phyloP scores from a whole-genome alignment of 1,140 invertebrate species.

The Neodiprion pinetum region DNA sequence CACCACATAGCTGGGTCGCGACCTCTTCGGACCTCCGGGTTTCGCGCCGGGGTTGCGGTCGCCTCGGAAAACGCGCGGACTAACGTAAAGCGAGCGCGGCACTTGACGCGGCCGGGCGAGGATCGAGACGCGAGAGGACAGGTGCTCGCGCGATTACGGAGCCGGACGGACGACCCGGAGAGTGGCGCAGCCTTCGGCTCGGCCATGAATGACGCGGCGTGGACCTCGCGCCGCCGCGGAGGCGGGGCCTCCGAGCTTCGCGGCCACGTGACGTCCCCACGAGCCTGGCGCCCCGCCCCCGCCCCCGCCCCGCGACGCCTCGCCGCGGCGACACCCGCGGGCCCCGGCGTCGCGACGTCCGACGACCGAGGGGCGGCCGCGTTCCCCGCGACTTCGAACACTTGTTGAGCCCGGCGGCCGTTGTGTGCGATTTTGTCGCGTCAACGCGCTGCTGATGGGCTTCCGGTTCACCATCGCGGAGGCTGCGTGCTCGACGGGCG shows the following conservation, averaged over 20 bases:
- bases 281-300: conserved; percentile 24
- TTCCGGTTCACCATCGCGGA: too few relatives aligned
- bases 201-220: conserved; percentile 58
- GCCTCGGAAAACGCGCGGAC: conserved; percentile 20
- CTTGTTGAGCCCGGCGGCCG: conserved; percentile 44
- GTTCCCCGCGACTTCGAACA: conserved; percentile 40
- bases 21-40: conserved; percentile 31
- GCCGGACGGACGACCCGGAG: conserved; percentile 45
- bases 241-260: conserved; percentile 48
- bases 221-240: conserved; percentile 28
- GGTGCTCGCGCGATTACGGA: conserved; percentile 40
- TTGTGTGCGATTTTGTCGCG: not conserved
- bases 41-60: conserved; percentile 42
- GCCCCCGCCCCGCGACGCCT: conserved; percentile 37
- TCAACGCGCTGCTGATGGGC: too few relatives aligned
- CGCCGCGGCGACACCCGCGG: conserved; percentile 21
- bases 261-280: conserved; percentile 54
- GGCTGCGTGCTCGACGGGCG: too few relatives aligned
- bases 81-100: conserved; percentile 42
- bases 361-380: conserved; percentile 33
- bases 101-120: conserved; percentile 42
- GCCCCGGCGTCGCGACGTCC: conserved; percentile 30
- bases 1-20: not conserved
- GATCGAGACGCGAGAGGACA: conserved; percentile 32
- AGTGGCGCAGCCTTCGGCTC: conserved; percentile 56